Conservation (phyloP, 2,797 vertebrate species). For the Ptychobarbus kaznakovi region DNA sequence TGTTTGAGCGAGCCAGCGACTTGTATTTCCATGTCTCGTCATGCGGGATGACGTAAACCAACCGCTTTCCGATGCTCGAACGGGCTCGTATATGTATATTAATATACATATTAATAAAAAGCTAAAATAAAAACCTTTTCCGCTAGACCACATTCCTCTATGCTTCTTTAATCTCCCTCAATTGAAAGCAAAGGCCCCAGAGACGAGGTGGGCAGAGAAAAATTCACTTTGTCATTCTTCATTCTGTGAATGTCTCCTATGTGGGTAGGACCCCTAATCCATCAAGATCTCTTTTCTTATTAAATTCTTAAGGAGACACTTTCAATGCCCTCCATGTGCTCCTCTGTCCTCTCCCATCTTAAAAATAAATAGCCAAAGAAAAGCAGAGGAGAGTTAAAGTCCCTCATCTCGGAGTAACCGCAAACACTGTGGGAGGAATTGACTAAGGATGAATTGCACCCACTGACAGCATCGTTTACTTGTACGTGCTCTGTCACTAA, state of each 20-base stretch:
- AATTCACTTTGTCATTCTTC: conserved; percentile 81
- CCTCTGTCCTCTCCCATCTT: conserved; percentile 80
- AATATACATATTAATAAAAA: conserved; percentile 85
- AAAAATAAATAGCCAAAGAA: conserved; percentile 81
- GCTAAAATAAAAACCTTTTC: conserved; percentile 69
- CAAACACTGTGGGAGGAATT: conserved; percentile 18
- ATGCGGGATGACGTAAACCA: conserved; percentile 64
- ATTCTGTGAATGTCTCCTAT: conserved; percentile 83
- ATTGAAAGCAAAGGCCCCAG: conserved; percentile 80
- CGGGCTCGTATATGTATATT: conserved; percentile 78
- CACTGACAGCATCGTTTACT: background rate
- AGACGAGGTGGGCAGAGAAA: conserved; percentile 56
- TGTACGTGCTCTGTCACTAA: background rate
- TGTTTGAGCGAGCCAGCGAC: background rate
- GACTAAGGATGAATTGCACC: conserved; percentile 1
- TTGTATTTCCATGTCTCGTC: conserved; percentile 38
- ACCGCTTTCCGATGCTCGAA: conserved; percentile 71
- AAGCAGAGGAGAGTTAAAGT: conserved; percentile 72
- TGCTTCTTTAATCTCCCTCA: conserved; percentile 81
- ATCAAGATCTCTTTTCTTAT: conserved; percentile 86
- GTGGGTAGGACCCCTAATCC: conserved; percentile 83
- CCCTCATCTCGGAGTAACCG: conserved; percentile 46
- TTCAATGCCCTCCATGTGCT: conserved; percentile 78
- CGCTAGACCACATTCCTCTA: conserved; percentile 74
- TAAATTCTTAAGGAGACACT: conserved; percentile 85